A percentile compares a stretch with the other conserved stretches of the same genome.
phyloP scores from a whole-genome alignment of 35 echinoderm and acorn worm species.

The Apostichopus japonicus region DNA sequence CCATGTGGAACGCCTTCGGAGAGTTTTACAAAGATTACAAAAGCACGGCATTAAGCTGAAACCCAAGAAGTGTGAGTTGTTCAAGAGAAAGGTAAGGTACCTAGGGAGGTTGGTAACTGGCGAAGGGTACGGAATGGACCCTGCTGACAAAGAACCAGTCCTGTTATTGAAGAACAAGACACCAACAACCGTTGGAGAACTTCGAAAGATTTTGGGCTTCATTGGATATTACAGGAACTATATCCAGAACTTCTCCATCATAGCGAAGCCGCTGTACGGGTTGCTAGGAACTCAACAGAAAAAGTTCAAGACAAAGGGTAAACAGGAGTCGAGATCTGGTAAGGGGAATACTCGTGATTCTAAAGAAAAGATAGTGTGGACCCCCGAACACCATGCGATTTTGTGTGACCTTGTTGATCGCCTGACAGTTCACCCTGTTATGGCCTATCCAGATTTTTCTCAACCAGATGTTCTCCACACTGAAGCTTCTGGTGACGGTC shows the following conservation, averaged over 20 bases:
- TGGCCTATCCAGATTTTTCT: no score
- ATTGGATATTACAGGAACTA: no score
- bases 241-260: background rate
- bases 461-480: no score
- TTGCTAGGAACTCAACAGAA: background rate
- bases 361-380: constrained; percentile 47
- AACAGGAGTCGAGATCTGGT: background rate
- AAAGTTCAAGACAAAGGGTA: background rate
- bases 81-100: constrained; percentile 48
- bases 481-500: no score
- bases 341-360: background rate
- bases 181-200: constrained; percentile 10
- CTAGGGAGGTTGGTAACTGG: constrained; percentile 61
- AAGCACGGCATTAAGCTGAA: constrained; percentile 69
- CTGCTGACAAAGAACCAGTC: constrained; percentile 42
- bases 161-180: constrained; percentile 37
- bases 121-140: constrained; percentile 27
- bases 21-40: constrained; percentile 35
- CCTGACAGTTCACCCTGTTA: no score
- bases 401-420: background rate
- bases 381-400: constrained; percentile 25
- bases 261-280: background rate
- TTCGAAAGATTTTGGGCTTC: background rate
- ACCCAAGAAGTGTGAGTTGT: constrained; percentile 61
- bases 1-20: background rate